phyloP scores from a whole-genome alignment of 2,797 vertebrate species.

The Chlorospingus semifuscus region DNA sequence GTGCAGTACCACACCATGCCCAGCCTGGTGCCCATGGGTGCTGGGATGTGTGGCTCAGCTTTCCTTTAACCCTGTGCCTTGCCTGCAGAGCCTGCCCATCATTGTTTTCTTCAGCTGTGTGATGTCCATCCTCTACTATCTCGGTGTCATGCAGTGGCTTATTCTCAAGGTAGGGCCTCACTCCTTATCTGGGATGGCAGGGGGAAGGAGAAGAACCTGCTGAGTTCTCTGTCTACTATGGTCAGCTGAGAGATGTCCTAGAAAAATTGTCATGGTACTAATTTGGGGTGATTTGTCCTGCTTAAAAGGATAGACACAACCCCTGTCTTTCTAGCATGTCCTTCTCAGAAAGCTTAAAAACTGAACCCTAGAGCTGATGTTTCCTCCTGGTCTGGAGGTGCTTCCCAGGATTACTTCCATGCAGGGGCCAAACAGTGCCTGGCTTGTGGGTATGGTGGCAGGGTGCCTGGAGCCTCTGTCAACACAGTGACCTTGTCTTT shows the following conservation, averaged over 20 bases:
- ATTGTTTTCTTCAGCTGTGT: conserved; percentile 96
- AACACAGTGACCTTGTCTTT: neutral
- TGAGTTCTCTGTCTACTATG: neutral
- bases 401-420: neutral
- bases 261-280: neutral
- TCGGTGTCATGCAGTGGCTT: conserved; percentile 93
- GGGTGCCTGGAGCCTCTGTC: neutral
- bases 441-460: neutral
- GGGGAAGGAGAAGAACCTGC: neutral
- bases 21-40: neutral
- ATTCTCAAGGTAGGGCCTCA: conserved; percentile 87
- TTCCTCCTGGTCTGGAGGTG: neutral
- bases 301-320: neutral
- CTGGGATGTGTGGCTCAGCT: neutral
- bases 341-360: neutral
- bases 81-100: conserved; percentile 87
- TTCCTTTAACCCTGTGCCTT: neutral
- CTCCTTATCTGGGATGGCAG: neutral
- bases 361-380: neutral
- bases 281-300: neutral
- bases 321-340: neutral
- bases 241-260: neutral
- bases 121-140: conserved; percentile 92
- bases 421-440: neutral
- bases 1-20: neutral